Evolutionary conservation across 2,113 vertebrate genomes (phyloP).

Genomic region (Aphyosemion australe): DNA sequence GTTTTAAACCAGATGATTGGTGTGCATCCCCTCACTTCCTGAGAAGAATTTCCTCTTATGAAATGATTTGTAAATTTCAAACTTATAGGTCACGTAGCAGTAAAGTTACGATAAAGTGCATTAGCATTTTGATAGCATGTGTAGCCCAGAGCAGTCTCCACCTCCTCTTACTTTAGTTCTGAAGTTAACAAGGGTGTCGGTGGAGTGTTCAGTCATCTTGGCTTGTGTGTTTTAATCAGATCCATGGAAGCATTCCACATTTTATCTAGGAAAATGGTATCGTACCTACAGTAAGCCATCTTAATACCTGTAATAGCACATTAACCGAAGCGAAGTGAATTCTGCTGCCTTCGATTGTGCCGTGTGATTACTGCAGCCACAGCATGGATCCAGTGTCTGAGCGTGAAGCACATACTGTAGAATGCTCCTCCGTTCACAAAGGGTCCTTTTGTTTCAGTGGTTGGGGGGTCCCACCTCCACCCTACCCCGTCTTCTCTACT

Average conservation of each 20-base stretch:
- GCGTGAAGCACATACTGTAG: conserved; percentile 55
- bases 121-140: conserved; percentile 76
- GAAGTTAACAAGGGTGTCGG: conserved; percentile 2
- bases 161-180: conserved; percentile 52
- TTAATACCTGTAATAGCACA: conserved; percentile 18
- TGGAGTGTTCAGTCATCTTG: conserved; percentile 11
- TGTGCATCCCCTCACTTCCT: conserved; percentile 29
- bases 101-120: conserved; percentile 40
- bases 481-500: conserved; percentile 4
- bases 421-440: conserved; percentile 57
- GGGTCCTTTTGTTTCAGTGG: conserved; percentile 70
- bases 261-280: conserved; percentile 19
- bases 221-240: conserved; percentile 18
- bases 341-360: conserved; percentile 25
- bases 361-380: conserved; percentile 42
- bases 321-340: conserved; percentile 47
- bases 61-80: conserved; percentile 40
- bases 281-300: background rate
- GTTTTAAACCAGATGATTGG: conserved; percentile 56
- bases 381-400: conserved; percentile 43
- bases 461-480: conserved; percentile 60
- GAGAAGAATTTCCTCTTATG: conserved; percentile 22
- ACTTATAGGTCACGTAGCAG: conserved; percentile 52
- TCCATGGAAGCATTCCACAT: conserved; percentile 14
- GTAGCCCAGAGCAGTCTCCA: conserved; percentile 65